Percentiles rank a stretch among this genome's conserved stretches.
These are phyloP conservation scores for Ips nitidus DNA, from an alignment of 1,140 invertebrate genomes.

Conservation along the genomic window DNA sequence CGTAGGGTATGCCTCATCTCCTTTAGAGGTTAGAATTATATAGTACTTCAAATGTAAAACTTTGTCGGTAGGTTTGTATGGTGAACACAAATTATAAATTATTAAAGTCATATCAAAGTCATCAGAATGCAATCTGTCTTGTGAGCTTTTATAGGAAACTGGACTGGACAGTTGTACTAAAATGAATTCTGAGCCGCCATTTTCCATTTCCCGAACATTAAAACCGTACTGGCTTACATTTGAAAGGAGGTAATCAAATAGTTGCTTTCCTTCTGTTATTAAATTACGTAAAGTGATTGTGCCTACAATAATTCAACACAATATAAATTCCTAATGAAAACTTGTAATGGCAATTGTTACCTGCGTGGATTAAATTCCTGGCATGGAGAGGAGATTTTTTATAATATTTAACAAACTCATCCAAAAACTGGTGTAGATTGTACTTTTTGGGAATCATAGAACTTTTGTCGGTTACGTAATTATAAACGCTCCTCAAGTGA, in stretches of 20 bases:
- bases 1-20: slow-evolving; percentile 72
- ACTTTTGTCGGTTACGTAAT: slow-evolving; percentile 65
- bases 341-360: slow-evolving; percentile 50
- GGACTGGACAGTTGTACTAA: slow-evolving; percentile 63
- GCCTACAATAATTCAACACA: slow-evolving; percentile 53
- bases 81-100: slow-evolving; percentile 60
- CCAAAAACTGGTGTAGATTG: slow-evolving; percentile 75
- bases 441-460: slow-evolving; percentile 67
- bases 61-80: slow-evolving; percentile 50
- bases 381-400: slow-evolving; percentile 81
- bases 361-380: slow-evolving; percentile 73
- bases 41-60: slow-evolving; percentile 72
- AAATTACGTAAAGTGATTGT: slow-evolving; percentile 62
- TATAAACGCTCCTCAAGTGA: slow-evolving; percentile 74
- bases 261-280: slow-evolving; percentile 64
- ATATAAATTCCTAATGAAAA: neutral
- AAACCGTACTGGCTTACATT: slow-evolving; percentile 72
- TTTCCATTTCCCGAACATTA: slow-evolving; percentile 69
- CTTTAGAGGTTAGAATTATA: slow-evolving; percentile 66
- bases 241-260: slow-evolving; percentile 73
- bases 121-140: slow-evolving; percentile 64
- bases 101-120: slow-evolving; percentile 73
- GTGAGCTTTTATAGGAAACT: slow-evolving; percentile 63
- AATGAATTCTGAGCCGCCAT: slow-evolving; percentile 58
- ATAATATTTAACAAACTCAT: slow-evolving; percentile 84